Evolutionary conservation across 2,888 invertebrate species (phyloP).

Genomic region (Harpalus rufipes): DNA sequence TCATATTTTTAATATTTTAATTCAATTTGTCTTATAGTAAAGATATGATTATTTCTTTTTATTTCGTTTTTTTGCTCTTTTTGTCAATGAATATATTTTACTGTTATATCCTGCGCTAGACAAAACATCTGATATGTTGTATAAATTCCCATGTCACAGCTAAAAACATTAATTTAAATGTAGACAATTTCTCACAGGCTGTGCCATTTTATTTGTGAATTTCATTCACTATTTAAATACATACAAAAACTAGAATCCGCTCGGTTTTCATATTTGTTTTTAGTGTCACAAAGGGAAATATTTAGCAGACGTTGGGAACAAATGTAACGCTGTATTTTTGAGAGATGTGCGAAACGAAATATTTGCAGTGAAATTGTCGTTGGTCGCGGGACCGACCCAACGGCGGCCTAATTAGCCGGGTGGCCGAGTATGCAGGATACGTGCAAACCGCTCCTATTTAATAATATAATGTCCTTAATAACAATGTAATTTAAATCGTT

Average conservation of each 20-base stretch:
- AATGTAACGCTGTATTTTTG: background rate
- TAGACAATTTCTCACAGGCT: background rate
- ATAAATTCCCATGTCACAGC: slow-evolving; percentile 8
- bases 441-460: slow-evolving; percentile 1
- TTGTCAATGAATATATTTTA: too few species aligned
- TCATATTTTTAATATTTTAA: too few species aligned
- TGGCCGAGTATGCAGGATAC: background rate
- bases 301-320: background rate
- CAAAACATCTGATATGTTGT: too few species aligned
- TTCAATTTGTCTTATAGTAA: too few species aligned
- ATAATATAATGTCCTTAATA: slow-evolving; percentile 15
- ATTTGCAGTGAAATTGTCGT: background rate
- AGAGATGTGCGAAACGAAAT: slow-evolving; percentile 4
- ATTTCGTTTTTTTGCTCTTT: too few species aligned
- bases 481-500: background rate
- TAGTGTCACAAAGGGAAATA: background rate
- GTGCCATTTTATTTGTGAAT: slow-evolving; percentile 6
- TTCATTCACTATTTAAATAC: background rate
- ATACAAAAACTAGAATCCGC: slow-evolving; percentile 1
- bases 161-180: slow-evolving; percentile 10
- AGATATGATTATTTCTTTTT: too few species aligned
- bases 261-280: slow-evolving; percentile 6
- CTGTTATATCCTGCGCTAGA: too few species aligned
- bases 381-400: too few species aligned
- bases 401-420: slow-evolving; percentile 2